Evolutionary conservation across 1,140 invertebrate genomes (phyloP).

Genomic region (honey bee (Apis mellifera)): Amel_HAv3.1 CM009942.2:8590001-8590500

Average conservation of each 20-base stretch:
- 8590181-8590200: not conserved
- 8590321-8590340: slow-evolving; percentile 57
- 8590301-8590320: not conserved
- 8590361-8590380: not conserved
- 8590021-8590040: too few species aligned
- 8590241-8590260: not conserved
- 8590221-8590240: not conserved
- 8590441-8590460: slow-evolving; percentile 19
- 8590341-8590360: slow-evolving; percentile 20
- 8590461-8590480: slow-evolving; percentile 39
- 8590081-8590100: not conserved
- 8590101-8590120: not conserved
- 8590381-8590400: not conserved
- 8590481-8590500: slow-evolving; percentile 23
- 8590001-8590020: too few species aligned
- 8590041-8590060: not conserved
- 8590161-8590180: not conserved
- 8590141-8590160: not conserved
- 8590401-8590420: not conserved
- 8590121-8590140: not conserved
- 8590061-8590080: not conserved
- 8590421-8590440: not conserved
- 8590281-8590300: not conserved
- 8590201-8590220: not conserved
- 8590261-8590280: not conserved